Conservation (phyloP, 2,113 vertebrate species). For the Daubentonia madagascariensis region DNA sequence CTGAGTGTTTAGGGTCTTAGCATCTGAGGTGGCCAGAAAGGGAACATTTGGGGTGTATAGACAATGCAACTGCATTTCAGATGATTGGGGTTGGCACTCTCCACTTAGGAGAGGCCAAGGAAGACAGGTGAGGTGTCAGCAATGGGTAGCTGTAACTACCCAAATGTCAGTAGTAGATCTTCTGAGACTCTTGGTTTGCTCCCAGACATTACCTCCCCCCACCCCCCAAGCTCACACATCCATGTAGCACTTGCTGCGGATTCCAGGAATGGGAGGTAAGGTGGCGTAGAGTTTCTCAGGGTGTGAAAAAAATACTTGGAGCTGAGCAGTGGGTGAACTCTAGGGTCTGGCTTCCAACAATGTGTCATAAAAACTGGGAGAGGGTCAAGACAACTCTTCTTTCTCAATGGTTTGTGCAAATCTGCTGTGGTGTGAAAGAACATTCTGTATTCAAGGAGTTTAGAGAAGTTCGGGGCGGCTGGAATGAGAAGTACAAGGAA, state of each 20-base stretch:
- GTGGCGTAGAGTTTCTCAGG: background rate
- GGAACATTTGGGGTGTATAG: background rate
- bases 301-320: background rate
- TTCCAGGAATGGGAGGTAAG: background rate
- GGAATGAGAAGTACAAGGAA: background rate
- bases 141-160: too few species aligned
- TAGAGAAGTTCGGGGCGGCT: too few species aligned
- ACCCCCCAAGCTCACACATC: background rate
- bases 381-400: too few species aligned
- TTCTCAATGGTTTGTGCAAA: background rate
- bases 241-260: rapidly evolving
- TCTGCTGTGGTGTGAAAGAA: background rate
- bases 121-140: background rate
- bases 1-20: background rate
- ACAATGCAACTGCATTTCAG: background rate
- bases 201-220: background rate
- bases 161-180: background rate
- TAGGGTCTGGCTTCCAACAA: background rate
- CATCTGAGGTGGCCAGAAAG: background rate
- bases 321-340: background rate
- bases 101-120: background rate
- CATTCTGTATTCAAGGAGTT: rapidly evolving
- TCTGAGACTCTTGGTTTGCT: background rate
- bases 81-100: background rate
- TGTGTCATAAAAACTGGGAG: background rate